These are phyloP conservation scores for Stenchaetothrips biformis DNA, from an alignment of 2,888 invertebrate species.

Conservation along the genomic window DNA sequence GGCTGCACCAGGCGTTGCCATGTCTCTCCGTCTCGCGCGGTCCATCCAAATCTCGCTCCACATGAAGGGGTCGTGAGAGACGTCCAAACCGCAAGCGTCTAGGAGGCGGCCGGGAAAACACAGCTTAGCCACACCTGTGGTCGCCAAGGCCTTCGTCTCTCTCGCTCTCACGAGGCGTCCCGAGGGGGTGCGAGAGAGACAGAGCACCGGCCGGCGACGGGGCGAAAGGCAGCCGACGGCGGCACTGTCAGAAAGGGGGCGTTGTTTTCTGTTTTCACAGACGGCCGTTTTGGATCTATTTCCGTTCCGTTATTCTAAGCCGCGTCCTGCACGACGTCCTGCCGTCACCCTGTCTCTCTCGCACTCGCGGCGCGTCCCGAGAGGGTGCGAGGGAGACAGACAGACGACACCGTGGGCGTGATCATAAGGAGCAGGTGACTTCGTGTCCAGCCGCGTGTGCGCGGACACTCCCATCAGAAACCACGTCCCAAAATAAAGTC, in stretches of 20 bases:
- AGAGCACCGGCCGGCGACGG: background rate
- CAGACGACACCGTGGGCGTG: too few relatives aligned
- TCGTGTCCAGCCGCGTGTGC: too few relatives aligned
- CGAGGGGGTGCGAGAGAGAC: too few relatives aligned
- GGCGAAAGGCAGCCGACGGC: background rate
- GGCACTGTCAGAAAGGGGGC: background rate
- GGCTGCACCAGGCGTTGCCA: background rate
- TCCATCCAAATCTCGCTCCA: background rate
- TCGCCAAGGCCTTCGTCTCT: background rate
- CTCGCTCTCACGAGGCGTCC: too few relatives aligned
- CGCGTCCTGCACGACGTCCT: background rate
- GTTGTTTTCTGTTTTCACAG: too few relatives aligned
- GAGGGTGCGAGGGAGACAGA: background rate
- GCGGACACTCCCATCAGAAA: too few relatives aligned
- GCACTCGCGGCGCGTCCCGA: background rate
- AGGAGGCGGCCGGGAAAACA: background rate
- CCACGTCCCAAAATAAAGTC: too few relatives aligned
- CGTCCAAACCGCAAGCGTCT: background rate
- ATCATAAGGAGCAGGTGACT: too few relatives aligned
- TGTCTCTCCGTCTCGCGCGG: background rate
- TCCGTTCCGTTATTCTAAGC: slow-evolving; percentile 13
- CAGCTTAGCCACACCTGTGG: background rate
- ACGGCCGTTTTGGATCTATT: slow-evolving; percentile 7
- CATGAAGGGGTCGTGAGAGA: background rate
- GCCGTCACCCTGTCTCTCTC: background rate